Evolutionary conservation across 2,113 vertebrate species (phyloP).

Genomic region (Hydrolagus affinis): DNA sequence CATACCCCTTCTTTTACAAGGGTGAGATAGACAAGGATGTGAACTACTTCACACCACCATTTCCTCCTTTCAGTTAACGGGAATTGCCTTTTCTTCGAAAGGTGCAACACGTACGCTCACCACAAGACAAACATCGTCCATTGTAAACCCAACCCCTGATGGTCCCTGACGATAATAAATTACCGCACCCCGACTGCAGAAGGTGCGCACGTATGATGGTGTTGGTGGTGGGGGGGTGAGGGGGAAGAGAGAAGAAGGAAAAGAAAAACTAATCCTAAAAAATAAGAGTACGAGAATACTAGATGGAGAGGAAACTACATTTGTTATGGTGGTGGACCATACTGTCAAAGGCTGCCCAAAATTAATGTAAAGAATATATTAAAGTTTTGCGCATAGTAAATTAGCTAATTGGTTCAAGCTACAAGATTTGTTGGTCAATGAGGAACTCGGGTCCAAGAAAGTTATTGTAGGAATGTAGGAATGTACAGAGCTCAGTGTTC

Average conservation of each 20-base stretch:
- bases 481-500: not conserved
- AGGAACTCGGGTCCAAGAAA: not conserved
- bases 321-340: not conserved
- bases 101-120: not conserved
- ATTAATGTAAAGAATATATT: not conserved
- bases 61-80: not conserved
- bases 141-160: too few relatives aligned
- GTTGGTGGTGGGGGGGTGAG: too few relatives aligned
- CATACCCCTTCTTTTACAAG: not conserved
- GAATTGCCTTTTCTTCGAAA: not conserved
- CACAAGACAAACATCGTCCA: too few relatives aligned
- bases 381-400: not conserved
- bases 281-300: too few relatives aligned
- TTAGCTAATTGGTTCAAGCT: not conserved
- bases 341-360: not conserved
- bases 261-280: too few relatives aligned
- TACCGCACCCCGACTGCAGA: too few relatives aligned
- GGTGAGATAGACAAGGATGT: not conserved
- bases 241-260: too few relatives aligned
- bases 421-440: not conserved
- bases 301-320: too few relatives aligned
- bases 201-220: too few relatives aligned
- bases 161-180: too few relatives aligned
- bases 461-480: not conserved
- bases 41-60: not conserved